Base-by-base conservation (phyloP, 2,888 invertebrate species). In the Thelaira solivaga region DNA sequence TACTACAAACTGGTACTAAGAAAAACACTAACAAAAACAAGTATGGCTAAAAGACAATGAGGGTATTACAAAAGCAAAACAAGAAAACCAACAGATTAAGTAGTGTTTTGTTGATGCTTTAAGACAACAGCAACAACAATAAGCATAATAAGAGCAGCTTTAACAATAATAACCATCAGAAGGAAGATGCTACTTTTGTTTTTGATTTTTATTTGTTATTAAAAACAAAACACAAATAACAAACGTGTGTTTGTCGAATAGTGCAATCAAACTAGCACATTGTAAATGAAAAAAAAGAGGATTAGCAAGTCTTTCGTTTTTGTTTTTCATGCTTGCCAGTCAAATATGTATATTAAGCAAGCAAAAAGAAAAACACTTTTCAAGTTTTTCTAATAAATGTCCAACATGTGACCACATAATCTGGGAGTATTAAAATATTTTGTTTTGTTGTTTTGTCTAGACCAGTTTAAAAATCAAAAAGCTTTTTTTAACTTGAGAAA, bases 31-130 rank as follows among this genome's bases (percentile, higher is more conserved):
- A 8, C 8, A 51, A 26, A 29, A 51, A 51, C n/a, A 59, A 68
- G 36, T 53, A 47, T 26, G 22, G 39, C 53, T 49, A 26, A 57
- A 65, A 65, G 49, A 31, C 65, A 57, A 65, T 53, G 67, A 36
- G 36, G 65, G 51, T 34, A 43, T 65, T 59, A 59, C 59, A 41
- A 65, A 47, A 59, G 59, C 39, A 24, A 22, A 13, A 10, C 36
- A 51, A 45, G 31, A 41, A 45, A 49, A 34, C 41, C 47, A 13
- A 65, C 65, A 47, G 73, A 73, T 65, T 73, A 65, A 73, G 64
- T 65, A 65, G 65, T 72, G n/a, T n/a, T n/a, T n/a, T 72, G 53
- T 65, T 31, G 49, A 22, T 31, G 39, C 31, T 49, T 39, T 47
- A 36, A 43, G 55, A 24, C 22, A 43, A 22, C 6, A 43, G 53